Conservation (phyloP, 2,888 invertebrate species). For the Tetragnatha montana region DNA sequence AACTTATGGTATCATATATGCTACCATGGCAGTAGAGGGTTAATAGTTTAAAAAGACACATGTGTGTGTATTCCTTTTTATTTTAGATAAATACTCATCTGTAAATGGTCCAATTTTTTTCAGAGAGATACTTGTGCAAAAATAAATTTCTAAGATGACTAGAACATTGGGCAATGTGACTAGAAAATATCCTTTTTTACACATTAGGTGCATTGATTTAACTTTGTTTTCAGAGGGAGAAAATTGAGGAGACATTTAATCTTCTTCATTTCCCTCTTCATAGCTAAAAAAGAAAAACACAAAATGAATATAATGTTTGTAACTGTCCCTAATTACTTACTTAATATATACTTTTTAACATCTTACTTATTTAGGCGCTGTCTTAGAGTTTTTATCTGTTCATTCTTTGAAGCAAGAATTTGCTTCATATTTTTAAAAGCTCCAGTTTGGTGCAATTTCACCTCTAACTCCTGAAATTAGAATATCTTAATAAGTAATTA, state of each 20-base stretch:
- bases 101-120: not conserved
- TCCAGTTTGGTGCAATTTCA: slow-evolving; percentile 80
- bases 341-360: not conserved
- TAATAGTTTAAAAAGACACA: not conserved
- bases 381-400: slow-evolving; percentile 78
- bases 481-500: not conserved
- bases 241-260: slow-evolving; percentile 3
- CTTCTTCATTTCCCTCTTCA: slow-evolving; percentile 35
- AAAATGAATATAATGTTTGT: not conserved
- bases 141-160: slow-evolving; percentile 35
- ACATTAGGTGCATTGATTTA: not conserved
- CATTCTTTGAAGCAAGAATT: slow-evolving; percentile 80
- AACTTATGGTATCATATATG: too few relatives aligned
- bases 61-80: not conserved
- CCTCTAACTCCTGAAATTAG: slow-evolving; percentile 78
- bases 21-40: too few relatives aligned
- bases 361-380: slow-evolving; percentile 76
- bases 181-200: slow-evolving; percentile 16
- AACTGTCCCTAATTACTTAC: too few relatives aligned
- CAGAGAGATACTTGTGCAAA: slow-evolving; percentile 25
- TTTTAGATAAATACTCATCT: slow-evolving; percentile 25
- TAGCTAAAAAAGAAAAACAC: slow-evolving; percentile 5
- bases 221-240: not conserved
- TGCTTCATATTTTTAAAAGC: slow-evolving; percentile 80
- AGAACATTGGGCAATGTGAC: slow-evolving; percentile 19